These are phyloP conservation scores for Hipposideros armiger DNA, from an alignment of 2,113 vertebrate species.

Conservation along the genomic window DNA sequence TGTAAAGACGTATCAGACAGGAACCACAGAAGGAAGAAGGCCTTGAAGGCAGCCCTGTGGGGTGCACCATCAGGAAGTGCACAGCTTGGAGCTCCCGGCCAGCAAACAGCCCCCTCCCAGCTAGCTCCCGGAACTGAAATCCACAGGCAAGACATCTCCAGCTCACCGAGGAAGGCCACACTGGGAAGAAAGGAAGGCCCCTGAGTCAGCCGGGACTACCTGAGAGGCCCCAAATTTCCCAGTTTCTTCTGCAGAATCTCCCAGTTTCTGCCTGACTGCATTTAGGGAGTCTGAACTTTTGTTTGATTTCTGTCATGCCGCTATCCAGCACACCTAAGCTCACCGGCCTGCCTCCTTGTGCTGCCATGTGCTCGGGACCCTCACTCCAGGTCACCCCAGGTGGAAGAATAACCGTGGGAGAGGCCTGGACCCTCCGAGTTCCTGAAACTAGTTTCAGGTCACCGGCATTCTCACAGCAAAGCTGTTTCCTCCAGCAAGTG, in stretches of 20 bases:
- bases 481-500: constrained; percentile 78
- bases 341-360: no score
- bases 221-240: background rate
- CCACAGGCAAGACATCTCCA: background rate
- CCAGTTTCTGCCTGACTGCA: background rate
- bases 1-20: background rate
- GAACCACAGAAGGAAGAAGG: background rate
- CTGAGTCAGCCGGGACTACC: background rate
- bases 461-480: constrained; percentile 47
- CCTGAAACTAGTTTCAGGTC: constrained; percentile 55
- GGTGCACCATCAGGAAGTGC: background rate
- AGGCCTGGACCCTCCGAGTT: background rate
- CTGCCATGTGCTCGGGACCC: background rate
- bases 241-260: background rate
- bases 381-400: background rate
- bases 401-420: background rate
- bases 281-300: background rate
- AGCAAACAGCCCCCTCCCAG: background rate
- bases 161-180: rapidly evolving
- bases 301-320: background rate
- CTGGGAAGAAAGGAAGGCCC: background rate
- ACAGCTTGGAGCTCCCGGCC: background rate
- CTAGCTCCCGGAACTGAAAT: background rate
- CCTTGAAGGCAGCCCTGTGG: background rate
- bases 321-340: no score